phyloP scores from a whole-genome alignment of 2,797 vertebrate genomes.

The Acanthiza pusilla region DNA sequence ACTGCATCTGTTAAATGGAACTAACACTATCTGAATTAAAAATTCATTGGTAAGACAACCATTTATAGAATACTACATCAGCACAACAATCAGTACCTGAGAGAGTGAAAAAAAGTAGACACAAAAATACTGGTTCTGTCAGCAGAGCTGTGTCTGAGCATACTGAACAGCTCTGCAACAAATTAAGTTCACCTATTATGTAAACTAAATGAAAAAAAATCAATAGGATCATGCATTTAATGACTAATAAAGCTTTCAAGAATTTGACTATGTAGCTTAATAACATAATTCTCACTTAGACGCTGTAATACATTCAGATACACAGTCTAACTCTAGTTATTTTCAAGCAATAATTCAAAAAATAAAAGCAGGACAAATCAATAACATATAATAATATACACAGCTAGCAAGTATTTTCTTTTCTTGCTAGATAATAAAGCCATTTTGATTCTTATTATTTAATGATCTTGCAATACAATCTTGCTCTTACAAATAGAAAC shows the following conservation, averaged over 20 bases:
- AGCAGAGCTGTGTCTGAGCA: neutral
- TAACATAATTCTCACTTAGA: neutral
- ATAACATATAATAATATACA: neutral
- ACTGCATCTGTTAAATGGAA: neutral
- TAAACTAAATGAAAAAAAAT: neutral
- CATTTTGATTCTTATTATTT: neutral
- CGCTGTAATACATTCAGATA: neutral
- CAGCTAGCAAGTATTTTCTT: neutral
- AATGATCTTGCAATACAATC: neutral
- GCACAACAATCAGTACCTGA: neutral
- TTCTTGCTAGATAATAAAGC: neutral
- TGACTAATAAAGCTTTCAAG: neutral
- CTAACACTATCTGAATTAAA: neutral
- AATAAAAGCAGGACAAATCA: neutral
- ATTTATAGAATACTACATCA: neutral
- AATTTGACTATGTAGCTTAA: neutral
- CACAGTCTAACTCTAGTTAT: neutral
- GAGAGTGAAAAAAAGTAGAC: neutral
- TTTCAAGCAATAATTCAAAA: neutral
- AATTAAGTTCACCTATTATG: neutral
- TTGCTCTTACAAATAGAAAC: neutral
- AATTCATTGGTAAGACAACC: neutral
- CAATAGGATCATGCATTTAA: neutral
- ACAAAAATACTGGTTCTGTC: neutral
- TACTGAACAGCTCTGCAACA: neutral